A percentile compares a stretch with the other conserved stretches of the same genome.
phyloP scores from a whole-genome alignment of 2,888 invertebrate species.

The Drosophila paucipuncta region DNA sequence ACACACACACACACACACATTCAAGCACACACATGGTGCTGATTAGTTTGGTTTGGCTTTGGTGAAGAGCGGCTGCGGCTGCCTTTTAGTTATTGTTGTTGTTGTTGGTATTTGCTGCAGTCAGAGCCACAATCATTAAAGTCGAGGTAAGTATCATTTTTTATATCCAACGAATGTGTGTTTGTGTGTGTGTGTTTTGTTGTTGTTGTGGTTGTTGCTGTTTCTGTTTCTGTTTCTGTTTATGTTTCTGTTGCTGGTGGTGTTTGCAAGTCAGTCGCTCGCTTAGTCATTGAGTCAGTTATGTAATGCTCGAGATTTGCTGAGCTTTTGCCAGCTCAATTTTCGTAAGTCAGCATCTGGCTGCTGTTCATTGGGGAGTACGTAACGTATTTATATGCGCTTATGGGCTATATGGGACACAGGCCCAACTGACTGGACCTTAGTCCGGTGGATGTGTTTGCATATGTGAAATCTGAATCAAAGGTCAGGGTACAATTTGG shows the following conservation, averaged over 20 bases:
- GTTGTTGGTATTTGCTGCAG: conserved; percentile 51
- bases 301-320: conserved; percentile 76
- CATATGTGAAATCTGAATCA: conserved; percentile 15
- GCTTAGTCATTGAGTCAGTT: conserved; percentile 64
- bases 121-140: conserved; percentile 72
- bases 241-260: conserved; percentile 24
- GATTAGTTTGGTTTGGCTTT: conserved; percentile 72
- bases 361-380: conserved; percentile 32
- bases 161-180: conserved; percentile 60
- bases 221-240: neutral
- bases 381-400: conserved; percentile 53
- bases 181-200: conserved; percentile 18
- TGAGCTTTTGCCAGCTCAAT: conserved; percentile 75
- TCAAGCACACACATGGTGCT: conserved; percentile 54
- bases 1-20: conserved; percentile 21
- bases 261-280: conserved; percentile 62
- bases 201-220: conserved; percentile 14
- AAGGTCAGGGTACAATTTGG: neutral
- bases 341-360: conserved; percentile 57
- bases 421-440: conserved; percentile 24
- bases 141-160: conserved; percentile 77
- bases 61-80: conserved; percentile 29
- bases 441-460: neutral
- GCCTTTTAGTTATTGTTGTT: conserved; percentile 17
- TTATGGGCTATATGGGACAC: conserved; percentile 39